Conservation (phyloP, 1,140 invertebrate species). For the Neodiprion virginianus region DNA sequence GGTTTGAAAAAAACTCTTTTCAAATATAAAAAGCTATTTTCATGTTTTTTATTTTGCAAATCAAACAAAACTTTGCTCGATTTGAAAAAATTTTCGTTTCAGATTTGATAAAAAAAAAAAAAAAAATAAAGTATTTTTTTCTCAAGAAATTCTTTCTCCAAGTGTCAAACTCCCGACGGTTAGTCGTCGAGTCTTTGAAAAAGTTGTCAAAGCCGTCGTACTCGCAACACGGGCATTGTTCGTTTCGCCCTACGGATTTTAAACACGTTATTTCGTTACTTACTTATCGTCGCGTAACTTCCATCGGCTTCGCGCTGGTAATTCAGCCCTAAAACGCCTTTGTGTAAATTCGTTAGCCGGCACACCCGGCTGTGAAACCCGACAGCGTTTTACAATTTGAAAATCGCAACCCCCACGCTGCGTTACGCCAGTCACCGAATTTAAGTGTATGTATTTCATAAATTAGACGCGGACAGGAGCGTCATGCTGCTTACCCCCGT, state of each 20-base stretch:
- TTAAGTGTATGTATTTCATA: too few relatives aligned
- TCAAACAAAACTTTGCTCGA: too few relatives aligned
- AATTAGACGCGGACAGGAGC: too few relatives aligned
- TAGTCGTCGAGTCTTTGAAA: not conserved
- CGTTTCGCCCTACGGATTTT: not conserved
- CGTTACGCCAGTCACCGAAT: too few relatives aligned
- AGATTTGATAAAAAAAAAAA: not conserved
- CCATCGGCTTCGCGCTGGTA: not conserved
- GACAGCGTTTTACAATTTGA: too few relatives aligned
- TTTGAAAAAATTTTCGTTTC: not conserved
- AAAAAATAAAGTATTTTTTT: not conserved
- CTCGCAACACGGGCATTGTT: not conserved
- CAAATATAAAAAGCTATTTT: too few relatives aligned
- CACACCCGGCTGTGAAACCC: too few relatives aligned
- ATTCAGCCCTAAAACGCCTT: not conserved
- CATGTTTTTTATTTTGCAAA: too few relatives aligned
- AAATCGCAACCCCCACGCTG: too few relatives aligned
- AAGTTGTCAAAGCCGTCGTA: not conserved
- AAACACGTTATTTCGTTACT: not conserved
- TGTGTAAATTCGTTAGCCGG: not conserved
- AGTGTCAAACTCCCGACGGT: not conserved
- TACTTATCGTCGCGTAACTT: not conserved
- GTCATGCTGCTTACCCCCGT: too few relatives aligned
- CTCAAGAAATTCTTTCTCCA: not conserved
- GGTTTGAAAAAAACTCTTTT: too few relatives aligned